Percentiles rank a stretch among this genome's conserved stretches.
These are phyloP conservation scores for Cygnus atratus DNA, from an alignment of 2,113 vertebrate species.

Conservation along the genomic window DNA sequence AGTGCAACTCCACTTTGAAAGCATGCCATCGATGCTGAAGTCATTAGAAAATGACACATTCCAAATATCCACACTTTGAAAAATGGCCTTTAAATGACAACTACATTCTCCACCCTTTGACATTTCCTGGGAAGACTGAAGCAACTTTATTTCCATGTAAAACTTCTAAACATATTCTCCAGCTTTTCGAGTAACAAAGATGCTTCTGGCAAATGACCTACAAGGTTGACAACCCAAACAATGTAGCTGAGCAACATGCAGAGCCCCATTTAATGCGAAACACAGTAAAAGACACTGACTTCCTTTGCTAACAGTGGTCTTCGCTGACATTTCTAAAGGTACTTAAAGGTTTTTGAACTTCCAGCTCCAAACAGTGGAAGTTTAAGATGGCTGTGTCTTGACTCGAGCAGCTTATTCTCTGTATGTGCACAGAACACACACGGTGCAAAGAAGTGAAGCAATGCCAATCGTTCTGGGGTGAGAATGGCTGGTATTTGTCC, in stretches of 20 bases:
- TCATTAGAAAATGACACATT: neutral
- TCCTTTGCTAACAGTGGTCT: neutral
- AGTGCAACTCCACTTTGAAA: neutral
- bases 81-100: neutral
- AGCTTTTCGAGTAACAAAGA: neutral
- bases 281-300: neutral
- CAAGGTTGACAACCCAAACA: neutral
- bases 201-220: neutral
- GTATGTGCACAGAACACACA: rapidly evolving
- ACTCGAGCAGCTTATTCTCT: rapidly evolving
- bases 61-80: neutral
- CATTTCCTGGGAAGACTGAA: neutral
- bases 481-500: neutral
- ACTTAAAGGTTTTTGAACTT: neutral
- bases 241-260: neutral
- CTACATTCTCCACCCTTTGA: neutral
- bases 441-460: rapidly evolving
- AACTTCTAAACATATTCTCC: neutral
- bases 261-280: neutral
- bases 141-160: neutral
- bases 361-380: neutral
- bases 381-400: neutral
- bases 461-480: neutral
- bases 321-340: neutral
- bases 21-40: neutral